Evolutionary conservation across 2,888 invertebrate species (phyloP).

Genomic region (Endotricha flammealis): DNA sequence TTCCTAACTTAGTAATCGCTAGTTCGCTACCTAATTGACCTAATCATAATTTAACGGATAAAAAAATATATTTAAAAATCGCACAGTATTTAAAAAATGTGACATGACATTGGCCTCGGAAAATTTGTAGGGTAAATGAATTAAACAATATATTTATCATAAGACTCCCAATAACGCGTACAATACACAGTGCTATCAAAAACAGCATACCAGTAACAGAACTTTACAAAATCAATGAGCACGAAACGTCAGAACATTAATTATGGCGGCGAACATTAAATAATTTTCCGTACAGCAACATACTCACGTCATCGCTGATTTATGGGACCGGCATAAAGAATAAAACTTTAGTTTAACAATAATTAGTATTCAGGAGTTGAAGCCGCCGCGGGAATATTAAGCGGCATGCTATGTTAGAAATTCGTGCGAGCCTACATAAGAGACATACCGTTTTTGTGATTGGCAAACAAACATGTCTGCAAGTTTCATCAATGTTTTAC

Average conservation of each 20-base stretch:
- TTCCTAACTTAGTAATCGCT: too few relatives aligned
- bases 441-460: not conserved
- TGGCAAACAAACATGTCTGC: not conserved
- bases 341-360: constrained; percentile 20
- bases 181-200: too few relatives aligned
- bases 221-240: not conserved
- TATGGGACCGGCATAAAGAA: constrained; percentile 2
- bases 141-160: too few relatives aligned
- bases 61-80: too few relatives aligned
- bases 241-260: not conserved
- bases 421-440: constrained; percentile 31
- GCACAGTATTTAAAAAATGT: too few relatives aligned
- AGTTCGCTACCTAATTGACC: too few relatives aligned
- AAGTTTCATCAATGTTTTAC: not conserved
- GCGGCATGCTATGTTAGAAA: constrained; percentile 33
- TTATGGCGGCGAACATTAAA: not conserved
- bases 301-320: constrained; percentile 3
- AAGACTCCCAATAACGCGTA: too few relatives aligned
- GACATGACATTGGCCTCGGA: too few relatives aligned
- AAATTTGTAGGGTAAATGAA: too few relatives aligned
- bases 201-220: too few relatives aligned
- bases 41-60: too few relatives aligned
- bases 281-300: constrained; percentile 2
- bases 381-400: constrained; percentile 38
- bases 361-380: constrained; percentile 51